Conservation (phyloP, 2,797 vertebrate species). For the Pantherophis alleghaniensis region DNA sequence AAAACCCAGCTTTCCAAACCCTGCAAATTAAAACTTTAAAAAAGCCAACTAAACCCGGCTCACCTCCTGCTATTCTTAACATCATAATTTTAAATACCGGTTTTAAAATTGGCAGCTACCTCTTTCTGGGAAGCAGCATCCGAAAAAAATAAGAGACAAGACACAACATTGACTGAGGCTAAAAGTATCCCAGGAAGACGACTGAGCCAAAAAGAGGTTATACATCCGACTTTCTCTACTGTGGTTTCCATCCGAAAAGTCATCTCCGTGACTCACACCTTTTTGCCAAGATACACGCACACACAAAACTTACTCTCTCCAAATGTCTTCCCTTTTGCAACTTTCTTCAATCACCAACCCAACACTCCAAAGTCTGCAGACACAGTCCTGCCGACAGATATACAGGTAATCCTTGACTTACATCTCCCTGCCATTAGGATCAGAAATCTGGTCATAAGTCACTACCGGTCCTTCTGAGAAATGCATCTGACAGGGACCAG, state of each 20-base stretch:
- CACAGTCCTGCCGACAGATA: not conserved
- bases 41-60: not conserved
- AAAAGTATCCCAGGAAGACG: slow-evolving; percentile 25
- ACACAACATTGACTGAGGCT: slow-evolving; percentile 13
- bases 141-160: not conserved
- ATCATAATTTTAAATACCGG: not conserved
- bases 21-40: not conserved
- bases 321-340: fast-evolving
- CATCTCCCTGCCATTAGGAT: not conserved
- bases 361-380: not conserved
- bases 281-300: not conserved
- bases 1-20: not conserved
- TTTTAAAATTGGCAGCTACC: not conserved
- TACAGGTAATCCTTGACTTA: not conserved
- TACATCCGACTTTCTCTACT: not conserved
- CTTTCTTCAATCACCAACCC: not conserved
- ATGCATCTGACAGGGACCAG: not conserved
- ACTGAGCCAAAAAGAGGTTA: slow-evolving; percentile 17
- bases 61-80: not conserved
- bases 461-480: not conserved
- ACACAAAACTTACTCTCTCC: not conserved
- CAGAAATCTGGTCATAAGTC: not conserved
- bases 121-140: fast-evolving
- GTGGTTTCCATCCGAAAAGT: slow-evolving; percentile 19
- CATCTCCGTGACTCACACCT: fast-evolving